Percentiles rank a stretch among this genome's conserved stretches.
Evolutionary conservation across 2,113 vertebrate species (phyloP).

Genomic region (Oryzias melastigma): DNA sequence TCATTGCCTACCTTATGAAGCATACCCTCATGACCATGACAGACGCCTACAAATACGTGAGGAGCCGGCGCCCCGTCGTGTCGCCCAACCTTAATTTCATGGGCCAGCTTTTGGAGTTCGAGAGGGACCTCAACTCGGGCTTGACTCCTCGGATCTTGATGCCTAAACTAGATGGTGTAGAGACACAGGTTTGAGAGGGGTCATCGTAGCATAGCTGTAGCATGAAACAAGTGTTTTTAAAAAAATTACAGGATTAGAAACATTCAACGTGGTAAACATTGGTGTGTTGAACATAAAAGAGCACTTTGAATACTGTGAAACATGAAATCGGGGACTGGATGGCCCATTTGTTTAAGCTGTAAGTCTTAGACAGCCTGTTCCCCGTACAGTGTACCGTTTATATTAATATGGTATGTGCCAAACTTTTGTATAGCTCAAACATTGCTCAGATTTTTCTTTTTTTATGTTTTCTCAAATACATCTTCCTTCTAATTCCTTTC

Average conservation of each 20-base stretch:
- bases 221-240: neutral
- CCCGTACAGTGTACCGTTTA: slow-evolving; percentile 51
- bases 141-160: slow-evolving; percentile 84
- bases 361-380: slow-evolving; percentile 47
- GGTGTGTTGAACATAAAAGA: slow-evolving; percentile 24
- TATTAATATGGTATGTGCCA: slow-evolving; percentile 69
- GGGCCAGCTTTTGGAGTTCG: slow-evolving; percentile 86
- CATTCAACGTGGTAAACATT: slow-evolving; percentile 13
- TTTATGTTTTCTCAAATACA: slow-evolving; percentile 15
- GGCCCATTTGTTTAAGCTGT: slow-evolving; percentile 42
- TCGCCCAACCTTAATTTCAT: slow-evolving; percentile 88
- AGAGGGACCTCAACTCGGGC: slow-evolving; percentile 85
- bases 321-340: slow-evolving; percentile 42
- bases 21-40: slow-evolving; percentile 88
- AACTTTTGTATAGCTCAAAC: slow-evolving; percentile 62
- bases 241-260: slow-evolving; percentile 2
- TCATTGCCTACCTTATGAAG: slow-evolving; percentile 88
- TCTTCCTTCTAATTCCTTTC: slow-evolving; percentile 42
- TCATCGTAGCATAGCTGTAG: neutral
- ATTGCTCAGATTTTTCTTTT: slow-evolving; percentile 39
- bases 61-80: slow-evolving; percentile 81
- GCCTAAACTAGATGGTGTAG: slow-evolving; percentile 81
- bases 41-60: slow-evolving; percentile 85
- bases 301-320: slow-evolving; percentile 69
- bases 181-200: slow-evolving; percentile 79